Conservation (phyloP, 2,888 invertebrate genomes). For the Agriopis aurantiaria region DNA sequence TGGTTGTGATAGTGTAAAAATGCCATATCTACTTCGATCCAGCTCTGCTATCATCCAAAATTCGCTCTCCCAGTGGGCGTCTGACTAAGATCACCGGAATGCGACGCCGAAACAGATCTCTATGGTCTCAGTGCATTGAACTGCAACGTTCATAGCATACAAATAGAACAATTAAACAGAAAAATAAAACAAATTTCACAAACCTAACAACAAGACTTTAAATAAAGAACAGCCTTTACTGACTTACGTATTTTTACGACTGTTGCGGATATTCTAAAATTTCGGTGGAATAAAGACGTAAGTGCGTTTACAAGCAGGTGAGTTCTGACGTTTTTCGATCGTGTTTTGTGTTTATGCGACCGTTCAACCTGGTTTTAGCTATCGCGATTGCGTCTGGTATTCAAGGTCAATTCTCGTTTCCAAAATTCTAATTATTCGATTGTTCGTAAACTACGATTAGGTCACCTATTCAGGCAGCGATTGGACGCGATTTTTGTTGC, state of each 20-base stretch:
- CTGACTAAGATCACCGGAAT: slow-evolving; percentile 52
- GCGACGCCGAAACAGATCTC: slow-evolving; percentile 46
- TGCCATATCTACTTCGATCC: slow-evolving; percentile 24
- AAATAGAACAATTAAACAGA: slow-evolving; percentile 58
- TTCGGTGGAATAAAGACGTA: slow-evolving; percentile 2
- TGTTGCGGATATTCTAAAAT: not conserved
- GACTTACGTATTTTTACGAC: slow-evolving; percentile 24
- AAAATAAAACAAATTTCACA: slow-evolving; percentile 24
- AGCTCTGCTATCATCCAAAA: slow-evolving; percentile 13
- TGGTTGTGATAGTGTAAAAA: not conserved
- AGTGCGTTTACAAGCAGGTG: not conserved
- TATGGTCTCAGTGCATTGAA: slow-evolving; percentile 52
- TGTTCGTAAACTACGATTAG: slow-evolving; percentile 16
- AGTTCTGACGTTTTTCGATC: slow-evolving; percentile 15
- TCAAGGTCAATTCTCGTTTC: slow-evolving; percentile 34
- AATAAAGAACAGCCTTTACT: slow-evolving; percentile 46
- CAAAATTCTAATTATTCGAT: slow-evolving; percentile 33
- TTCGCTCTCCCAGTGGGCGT: slow-evolving; percentile 44
- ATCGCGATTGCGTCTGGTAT: slow-evolving; percentile 20
- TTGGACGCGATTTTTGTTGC: not conserved
- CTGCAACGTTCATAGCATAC: slow-evolving; percentile 58
- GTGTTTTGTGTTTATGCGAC: slow-evolving; percentile 14
- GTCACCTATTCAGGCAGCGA: slow-evolving; percentile 9
- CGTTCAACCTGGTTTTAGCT: slow-evolving; percentile 30
- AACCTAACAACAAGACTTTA: slow-evolving; percentile 44